Base-by-base conservation (phyloP, 1,140 invertebrate species). In the Carposina sasakii region DNA sequence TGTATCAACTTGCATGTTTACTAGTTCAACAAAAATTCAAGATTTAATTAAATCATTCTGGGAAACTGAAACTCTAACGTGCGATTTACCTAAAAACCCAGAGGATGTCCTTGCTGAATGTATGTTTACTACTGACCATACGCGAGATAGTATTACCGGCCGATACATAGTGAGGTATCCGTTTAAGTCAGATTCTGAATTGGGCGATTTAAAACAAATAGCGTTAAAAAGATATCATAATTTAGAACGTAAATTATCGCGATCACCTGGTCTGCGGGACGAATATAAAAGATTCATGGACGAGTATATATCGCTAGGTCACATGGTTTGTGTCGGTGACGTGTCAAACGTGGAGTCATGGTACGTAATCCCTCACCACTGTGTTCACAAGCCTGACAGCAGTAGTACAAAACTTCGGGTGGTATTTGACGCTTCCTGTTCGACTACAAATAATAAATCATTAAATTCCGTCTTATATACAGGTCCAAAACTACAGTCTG, bases 401-500 rank as follows among this genome's bases (percentile, higher is more conserved):
- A 40, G 19, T 21, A 40, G 8, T 3, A 40, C 37, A 6, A 40
- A 40, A 22, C 21, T 40, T 10, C 17, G 37, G n/a, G 4, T 22
- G 2, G 37, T 40, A 12, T 40, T 40, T n/a, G 37, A 40, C 20
- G 21, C 21, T 12, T 20, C 37, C 1, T 3, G 37, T 13, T 12
- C 8, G 9, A 40, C 19, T 3, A 40, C 37, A 9, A 40, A 40
- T 40, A 12, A 22, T 20, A 40, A 40, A n/a, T 40, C 37, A 6
- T n/a, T 40, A 1, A 40, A 40, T 22, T 20, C 17, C 2, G 37
- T 40, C 6, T 6, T 40, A 2, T 22, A 22, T 9, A 9, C 37
- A 3, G 37, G 37, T 1, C 37, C 37, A 22, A 40, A 40, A 21
- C 37, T 40, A 2, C 37, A 40, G 23, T 19, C 37, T 6, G 37